Percentiles rank a stretch among this genome's conserved stretches.
Conservation (phyloP, 2,888 invertebrate genomes). For the Oligia fasciuncula region DNA sequence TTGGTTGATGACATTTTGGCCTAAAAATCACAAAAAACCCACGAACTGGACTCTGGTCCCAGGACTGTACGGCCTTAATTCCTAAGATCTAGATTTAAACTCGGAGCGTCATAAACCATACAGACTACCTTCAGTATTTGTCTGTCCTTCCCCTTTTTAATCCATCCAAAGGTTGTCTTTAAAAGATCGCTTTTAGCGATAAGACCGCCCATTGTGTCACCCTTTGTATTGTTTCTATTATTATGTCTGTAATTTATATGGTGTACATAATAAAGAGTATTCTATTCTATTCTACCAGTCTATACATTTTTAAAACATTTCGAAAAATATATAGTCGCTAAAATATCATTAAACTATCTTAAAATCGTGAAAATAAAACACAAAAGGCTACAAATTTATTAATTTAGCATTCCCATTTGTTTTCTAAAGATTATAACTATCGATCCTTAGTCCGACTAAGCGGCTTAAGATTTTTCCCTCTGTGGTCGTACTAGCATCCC, state of each 20-base stretch:
- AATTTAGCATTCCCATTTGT: background rate
- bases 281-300: too few relatives aligned
- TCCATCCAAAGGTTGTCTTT: too few relatives aligned
- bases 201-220: too few relatives aligned
- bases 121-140: too few relatives aligned
- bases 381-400: background rate
- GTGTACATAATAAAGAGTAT: too few relatives aligned
- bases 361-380: too few relatives aligned
- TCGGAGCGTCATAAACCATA: background rate
- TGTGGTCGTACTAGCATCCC: constrained; percentile 7
- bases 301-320: background rate
- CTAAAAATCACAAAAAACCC: background rate
- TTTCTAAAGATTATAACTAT: background rate
- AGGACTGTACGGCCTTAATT: too few relatives aligned
- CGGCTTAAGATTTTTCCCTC: constrained; percentile 12
- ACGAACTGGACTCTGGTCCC: too few relatives aligned
- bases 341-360: background rate
- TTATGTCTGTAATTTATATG: too few relatives aligned
- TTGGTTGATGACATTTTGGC: background rate
- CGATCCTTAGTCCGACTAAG: background rate
- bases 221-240: too few relatives aligned
- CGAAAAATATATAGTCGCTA: background rate
- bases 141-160: too few relatives aligned
- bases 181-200: too few relatives aligned
- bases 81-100: background rate